Conservation (phyloP, 2,888 invertebrate genomes). For the Melipona bicolor region DNA sequence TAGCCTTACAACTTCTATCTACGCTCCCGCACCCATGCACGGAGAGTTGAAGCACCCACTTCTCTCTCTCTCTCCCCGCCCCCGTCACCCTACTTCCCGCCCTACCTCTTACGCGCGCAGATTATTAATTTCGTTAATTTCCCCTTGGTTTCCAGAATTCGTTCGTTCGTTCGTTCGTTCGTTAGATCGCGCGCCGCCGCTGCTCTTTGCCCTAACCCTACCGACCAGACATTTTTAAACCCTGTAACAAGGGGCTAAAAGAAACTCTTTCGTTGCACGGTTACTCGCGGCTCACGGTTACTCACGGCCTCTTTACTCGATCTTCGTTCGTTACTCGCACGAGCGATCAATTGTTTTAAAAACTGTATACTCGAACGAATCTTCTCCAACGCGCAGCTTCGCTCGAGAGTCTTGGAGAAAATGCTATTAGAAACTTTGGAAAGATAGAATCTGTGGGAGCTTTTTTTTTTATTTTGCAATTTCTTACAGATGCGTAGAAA, state of each 20-base stretch:
- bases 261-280: neutral
- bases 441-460: no score
- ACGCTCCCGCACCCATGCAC: conserved; percentile 31
- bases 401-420: no score
- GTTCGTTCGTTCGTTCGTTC: conserved; percentile 60
- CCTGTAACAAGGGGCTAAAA: conserved; percentile 40
- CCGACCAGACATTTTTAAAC: conserved; percentile 46
- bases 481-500: no score
- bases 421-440: no score
- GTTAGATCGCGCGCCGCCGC: conserved; percentile 45
- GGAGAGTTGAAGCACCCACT: conserved; percentile 50
- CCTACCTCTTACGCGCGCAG: conserved; percentile 40
- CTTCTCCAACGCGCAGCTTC: neutral
- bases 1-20: conserved; percentile 46
- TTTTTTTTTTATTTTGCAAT: no score
- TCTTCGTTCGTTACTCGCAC: neutral
- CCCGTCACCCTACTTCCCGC: neutral
- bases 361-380: neutral
- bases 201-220: conserved; percentile 12
- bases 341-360: neutral
- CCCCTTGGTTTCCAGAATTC: conserved; percentile 57
- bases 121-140: conserved; percentile 77
- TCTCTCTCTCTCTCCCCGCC: conserved; percentile 2
- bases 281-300: conserved; percentile 13
- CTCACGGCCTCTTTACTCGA: conserved; percentile 26